Conservation (phyloP, 2,888 invertebrate genomes). For the Celastrina argiolus region DNA sequence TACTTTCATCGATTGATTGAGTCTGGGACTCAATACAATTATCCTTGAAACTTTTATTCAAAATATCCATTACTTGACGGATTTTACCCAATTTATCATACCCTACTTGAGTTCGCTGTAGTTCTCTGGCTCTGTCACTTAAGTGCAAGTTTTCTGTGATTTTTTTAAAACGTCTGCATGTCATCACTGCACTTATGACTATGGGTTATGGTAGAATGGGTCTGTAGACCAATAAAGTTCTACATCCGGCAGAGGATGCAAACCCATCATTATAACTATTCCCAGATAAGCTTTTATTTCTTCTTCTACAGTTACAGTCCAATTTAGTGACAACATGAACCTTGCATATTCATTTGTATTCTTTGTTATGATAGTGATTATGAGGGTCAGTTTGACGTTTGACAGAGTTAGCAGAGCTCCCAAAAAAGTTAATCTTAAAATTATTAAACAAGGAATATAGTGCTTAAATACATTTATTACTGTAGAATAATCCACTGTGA, state of each 20-base stretch:
- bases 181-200: constrained; percentile 38
- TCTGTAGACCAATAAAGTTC: constrained; percentile 40
- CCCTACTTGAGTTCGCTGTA: no score
- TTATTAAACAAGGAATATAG: no score
- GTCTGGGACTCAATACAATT: no score
- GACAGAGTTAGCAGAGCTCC: no score
- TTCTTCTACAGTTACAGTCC: constrained; percentile 34
- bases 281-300: constrained; percentile 38
- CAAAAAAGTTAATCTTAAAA: no score
- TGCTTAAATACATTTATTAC: no score
- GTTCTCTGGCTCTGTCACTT: not conserved
- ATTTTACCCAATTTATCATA: no score
- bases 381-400: no score
- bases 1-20: constrained; percentile 34
- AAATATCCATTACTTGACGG: not conserved
- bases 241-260: constrained; percentile 39
- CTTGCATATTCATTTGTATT: no score
- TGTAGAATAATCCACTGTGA: no score
- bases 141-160: constrained; percentile 23
- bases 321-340: constrained; percentile 27
- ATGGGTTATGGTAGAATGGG: constrained; percentile 38
- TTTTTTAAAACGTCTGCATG: constrained; percentile 30
- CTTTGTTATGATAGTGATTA: no score
- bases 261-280: constrained; percentile 40
- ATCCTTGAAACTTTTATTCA: no score